These are phyloP conservation scores for Nomada fabriciana DNA, from an alignment of 2,888 invertebrate species.

Conservation along the genomic window DNA sequence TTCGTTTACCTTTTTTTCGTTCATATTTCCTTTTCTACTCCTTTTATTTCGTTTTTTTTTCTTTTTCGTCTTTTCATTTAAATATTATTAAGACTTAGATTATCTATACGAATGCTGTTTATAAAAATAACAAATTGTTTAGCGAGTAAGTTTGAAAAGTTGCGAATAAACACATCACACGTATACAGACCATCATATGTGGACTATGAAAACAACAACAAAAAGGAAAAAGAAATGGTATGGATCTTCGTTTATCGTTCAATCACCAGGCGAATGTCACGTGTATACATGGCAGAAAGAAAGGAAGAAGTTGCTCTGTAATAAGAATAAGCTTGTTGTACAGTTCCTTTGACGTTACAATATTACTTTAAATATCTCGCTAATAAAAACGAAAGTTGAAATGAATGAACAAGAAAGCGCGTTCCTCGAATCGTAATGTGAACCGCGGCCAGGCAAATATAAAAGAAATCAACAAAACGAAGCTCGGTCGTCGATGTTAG, in stretches of 20 bases:
- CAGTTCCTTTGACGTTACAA: constrained; percentile 67
- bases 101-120: constrained; percentile 65
- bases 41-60: constrained; percentile 11
- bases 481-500: constrained; percentile 8
- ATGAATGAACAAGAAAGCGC: background rate
- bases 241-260: constrained; percentile 3
- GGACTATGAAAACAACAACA: constrained; percentile 28
- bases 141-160: constrained; percentile 65
- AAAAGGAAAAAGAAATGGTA: constrained; percentile 5
- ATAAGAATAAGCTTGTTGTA: constrained; percentile 64
- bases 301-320: constrained; percentile 52
- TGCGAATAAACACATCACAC: constrained; percentile 58
- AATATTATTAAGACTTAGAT: constrained; percentile 60
- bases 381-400: constrained; percentile 17
- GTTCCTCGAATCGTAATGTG: background rate
- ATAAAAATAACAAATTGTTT: constrained; percentile 69
- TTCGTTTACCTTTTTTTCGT: constrained; percentile 34
- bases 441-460: background rate
- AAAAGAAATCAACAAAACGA: background rate
- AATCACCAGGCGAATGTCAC: constrained; percentile 29
- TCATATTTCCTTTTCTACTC: constrained; percentile 30
- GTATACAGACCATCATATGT: constrained; percentile 6
- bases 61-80: constrained; percentile 27
- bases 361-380: constrained; percentile 65
- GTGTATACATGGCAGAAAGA: background rate